A percentile compares a stretch with the other conserved stretches of the same genome.
Conservation (phyloP, 2,888 invertebrate genomes). For the Caenorhabditis doughertyi region DNA sequence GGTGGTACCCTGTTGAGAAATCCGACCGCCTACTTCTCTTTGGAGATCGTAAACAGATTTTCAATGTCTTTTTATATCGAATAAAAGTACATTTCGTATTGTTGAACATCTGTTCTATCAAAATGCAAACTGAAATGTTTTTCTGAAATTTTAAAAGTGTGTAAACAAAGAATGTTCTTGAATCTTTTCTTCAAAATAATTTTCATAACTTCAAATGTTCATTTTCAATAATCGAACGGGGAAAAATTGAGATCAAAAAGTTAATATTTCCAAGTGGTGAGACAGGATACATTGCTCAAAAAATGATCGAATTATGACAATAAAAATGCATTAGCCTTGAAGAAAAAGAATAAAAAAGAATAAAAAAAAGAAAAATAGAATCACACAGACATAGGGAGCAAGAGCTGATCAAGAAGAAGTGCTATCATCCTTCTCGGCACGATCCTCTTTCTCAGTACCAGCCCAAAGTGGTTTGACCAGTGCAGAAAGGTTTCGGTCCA, state of each 20-base stretch:
- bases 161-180: no score
- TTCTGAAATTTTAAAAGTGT: no score
- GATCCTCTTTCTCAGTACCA: slow-evolving; percentile 68
- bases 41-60: slow-evolving; percentile 21
- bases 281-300: slow-evolving; percentile 12
- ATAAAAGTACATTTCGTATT: background rate
- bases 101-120: background rate
- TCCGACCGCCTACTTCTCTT: slow-evolving; percentile 2
- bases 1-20: slow-evolving; percentile 4
- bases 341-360: no score
- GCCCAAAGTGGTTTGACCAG: slow-evolving; percentile 73
- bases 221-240: background rate
- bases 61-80: background rate
- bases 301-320: slow-evolving; percentile 32
- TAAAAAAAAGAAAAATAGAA: slow-evolving; percentile 6
- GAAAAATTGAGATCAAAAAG: slow-evolving; percentile 28
- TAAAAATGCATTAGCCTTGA: slow-evolving; percentile 51
- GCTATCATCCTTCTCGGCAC: slow-evolving; percentile 62
- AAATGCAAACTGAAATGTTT: no score
- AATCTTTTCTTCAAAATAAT: no score
- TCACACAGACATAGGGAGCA: slow-evolving; percentile 43
- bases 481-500: slow-evolving; percentile 72
- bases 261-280: slow-evolving; percentile 18
- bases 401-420: slow-evolving; percentile 54
- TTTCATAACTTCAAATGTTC: no score